Conservation (phyloP, 1,140 invertebrate genomes). For the Nasonia giraulti region DNA sequence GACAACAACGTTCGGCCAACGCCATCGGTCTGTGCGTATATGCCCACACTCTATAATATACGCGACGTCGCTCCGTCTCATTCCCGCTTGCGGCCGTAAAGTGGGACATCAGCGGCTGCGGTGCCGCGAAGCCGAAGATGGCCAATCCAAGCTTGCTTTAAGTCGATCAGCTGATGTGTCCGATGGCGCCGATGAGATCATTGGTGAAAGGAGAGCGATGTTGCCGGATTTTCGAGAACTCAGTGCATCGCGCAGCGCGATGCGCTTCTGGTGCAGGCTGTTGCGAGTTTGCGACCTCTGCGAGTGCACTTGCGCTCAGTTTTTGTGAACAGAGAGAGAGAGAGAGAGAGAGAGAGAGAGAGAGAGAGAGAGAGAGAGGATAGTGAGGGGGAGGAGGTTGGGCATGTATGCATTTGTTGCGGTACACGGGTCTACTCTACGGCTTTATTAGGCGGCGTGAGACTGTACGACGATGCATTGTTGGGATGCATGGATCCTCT, state of each 20-base stretch:
- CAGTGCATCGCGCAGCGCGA: too few relatives aligned
- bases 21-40: constrained; percentile 14
- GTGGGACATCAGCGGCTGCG: constrained; percentile 7
- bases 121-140: not conserved
- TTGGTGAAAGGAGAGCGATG: constrained; percentile 11
- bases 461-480: not conserved
- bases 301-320: too few relatives aligned
- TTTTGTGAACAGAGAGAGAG: too few relatives aligned
- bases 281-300: too few relatives aligned
- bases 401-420: not conserved
- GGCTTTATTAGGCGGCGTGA: constrained; percentile 2
- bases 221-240: constrained; percentile 42
- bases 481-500: not conserved
- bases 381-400: too few relatives aligned
- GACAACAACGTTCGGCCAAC: constrained; percentile 36
- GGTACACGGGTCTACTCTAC: not conserved
- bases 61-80: not conserved
- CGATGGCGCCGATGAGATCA: not conserved
- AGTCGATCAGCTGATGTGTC: constrained; percentile 46
- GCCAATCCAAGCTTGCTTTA: not conserved
- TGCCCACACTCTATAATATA: not conserved
- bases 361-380: too few relatives aligned
- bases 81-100: not conserved
- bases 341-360: too few relatives aligned
- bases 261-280: too few relatives aligned